Conservation (phyloP, 2,797 vertebrate species). For the Ciconia nigra region DNA sequence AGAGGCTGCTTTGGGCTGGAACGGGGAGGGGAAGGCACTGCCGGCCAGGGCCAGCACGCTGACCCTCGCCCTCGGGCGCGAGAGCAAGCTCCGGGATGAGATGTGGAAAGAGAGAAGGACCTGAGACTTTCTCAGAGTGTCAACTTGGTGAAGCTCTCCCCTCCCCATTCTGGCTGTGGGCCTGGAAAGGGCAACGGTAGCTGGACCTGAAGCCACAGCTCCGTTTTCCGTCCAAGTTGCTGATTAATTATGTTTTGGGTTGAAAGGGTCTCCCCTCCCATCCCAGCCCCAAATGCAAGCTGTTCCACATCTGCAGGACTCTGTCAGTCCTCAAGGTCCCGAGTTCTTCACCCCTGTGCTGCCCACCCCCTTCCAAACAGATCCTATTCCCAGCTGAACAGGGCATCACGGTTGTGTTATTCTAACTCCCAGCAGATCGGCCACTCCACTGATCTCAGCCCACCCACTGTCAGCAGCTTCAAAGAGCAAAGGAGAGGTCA, state of each 20-base stretch:
- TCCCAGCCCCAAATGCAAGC: not conserved
- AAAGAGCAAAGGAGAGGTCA: conserved; percentile 24
- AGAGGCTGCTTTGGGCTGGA: not conserved
- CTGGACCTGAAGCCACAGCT: not conserved
- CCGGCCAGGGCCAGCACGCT: not conserved
- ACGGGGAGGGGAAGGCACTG: not conserved
- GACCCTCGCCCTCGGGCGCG: not conserved
- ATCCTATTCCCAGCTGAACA: not conserved
- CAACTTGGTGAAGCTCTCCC: not conserved
- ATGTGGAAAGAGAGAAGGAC: not conserved
- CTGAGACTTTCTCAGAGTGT: not conserved
- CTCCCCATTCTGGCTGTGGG: not conserved
- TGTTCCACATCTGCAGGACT: not conserved
- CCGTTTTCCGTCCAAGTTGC: not conserved
- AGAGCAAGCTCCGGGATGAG: not conserved
- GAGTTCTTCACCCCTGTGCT: not conserved
- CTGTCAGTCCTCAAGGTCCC: not conserved
- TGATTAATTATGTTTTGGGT: conserved; percentile 1
- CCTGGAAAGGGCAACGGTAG: not conserved
- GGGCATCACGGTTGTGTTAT: not conserved
- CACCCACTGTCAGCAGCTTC: conserved; percentile 58
- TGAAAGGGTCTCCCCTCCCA: not conserved
- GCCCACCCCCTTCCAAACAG: not conserved
- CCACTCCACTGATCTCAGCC: conserved; percentile 26
- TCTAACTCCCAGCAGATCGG: not conserved